These are phyloP conservation scores for Caenorhabditis elegans DNA, from an alignment of 1,140 invertebrate genomes.

Conservation along the genomic window DNA sequence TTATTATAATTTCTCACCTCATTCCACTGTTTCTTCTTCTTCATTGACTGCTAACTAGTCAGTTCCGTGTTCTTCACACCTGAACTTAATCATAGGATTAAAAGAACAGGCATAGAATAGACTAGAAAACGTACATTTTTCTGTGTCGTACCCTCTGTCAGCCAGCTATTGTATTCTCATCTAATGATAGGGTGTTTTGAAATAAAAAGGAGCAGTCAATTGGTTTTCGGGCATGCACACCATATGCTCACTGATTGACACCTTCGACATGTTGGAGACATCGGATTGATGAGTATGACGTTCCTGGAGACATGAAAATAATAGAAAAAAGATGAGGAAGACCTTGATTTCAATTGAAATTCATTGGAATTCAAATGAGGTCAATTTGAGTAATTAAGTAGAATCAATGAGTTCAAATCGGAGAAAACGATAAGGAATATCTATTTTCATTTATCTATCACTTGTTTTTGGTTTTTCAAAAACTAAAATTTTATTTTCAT, in stretches of 20 bases:
- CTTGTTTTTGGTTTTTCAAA: too few relatives aligned
- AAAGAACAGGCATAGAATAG: neutral
- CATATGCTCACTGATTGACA: slow-evolving; percentile 32
- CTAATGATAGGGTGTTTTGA: slow-evolving; percentile 19
- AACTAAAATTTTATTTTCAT: too few relatives aligned
- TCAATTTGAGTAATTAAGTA: slow-evolving; percentile 26
- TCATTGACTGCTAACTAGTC: neutral
- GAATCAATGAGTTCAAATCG: neutral
- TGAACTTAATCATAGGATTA: slow-evolving; percentile 31
- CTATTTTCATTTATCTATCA: neutral
- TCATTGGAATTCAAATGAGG: slow-evolving; percentile 4
- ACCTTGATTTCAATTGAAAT: slow-evolving; percentile 26
- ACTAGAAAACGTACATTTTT: neutral
- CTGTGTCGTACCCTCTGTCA: neutral
- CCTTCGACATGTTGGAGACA: slow-evolving; percentile 21
- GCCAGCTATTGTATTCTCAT: neutral
- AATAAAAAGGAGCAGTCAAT: slow-evolving; percentile 10
- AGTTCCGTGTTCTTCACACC: neutral
- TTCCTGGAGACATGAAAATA: slow-evolving; percentile 7
- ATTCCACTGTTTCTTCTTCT: slow-evolving; percentile 19
- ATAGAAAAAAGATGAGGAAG: neutral
- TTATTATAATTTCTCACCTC: slow-evolving; percentile 28
- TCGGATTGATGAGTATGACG: slow-evolving; percentile 23
- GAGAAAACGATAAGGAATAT: neutral
- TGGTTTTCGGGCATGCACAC: slow-evolving; percentile 30